Percentiles rank a stretch among this genome's conserved stretches.
These are phyloP conservation scores for Heptranchias perlo DNA, from an alignment of 2,113 vertebrate genomes.

Conservation along the genomic window DNA sequence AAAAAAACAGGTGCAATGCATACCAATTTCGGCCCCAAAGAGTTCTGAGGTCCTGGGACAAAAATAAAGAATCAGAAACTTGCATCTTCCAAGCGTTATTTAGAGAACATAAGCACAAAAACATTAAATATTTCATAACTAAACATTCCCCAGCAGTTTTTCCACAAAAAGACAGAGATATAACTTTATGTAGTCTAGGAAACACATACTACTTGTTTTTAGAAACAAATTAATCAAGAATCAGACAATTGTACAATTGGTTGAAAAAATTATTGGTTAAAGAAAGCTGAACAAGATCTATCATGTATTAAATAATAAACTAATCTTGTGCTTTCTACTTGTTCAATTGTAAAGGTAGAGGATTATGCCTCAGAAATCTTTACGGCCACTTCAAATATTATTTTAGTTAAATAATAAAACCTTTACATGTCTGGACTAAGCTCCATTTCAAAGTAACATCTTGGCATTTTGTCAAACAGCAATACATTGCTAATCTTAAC, in stretches of 20 bases:
- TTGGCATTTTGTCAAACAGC: slow-evolving; percentile 2
- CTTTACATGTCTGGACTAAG: neutral
- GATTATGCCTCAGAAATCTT: neutral
- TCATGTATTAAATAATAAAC: neutral
- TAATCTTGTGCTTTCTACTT: slow-evolving; percentile 16
- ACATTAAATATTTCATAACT: neutral
- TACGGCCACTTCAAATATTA: slow-evolving; percentile 1
- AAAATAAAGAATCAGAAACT: neutral
- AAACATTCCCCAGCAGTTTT: neutral
- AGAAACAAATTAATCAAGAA: neutral
- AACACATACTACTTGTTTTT: neutral
- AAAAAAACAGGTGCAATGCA: neutral
- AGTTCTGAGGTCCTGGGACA: neutral
- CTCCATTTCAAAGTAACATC: neutral
- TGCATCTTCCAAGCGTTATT: neutral
- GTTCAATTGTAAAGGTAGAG: neutral
- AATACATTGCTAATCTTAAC: neutral
- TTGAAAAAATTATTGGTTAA: neutral
- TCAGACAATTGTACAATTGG: neutral
- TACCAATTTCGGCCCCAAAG: neutral
- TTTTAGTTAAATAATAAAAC: slow-evolving; percentile 16
- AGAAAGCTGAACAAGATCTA: neutral
- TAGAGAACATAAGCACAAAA: neutral
- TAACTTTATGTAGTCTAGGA: neutral
- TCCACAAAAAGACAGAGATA: neutral